phyloP scores from a whole-genome alignment of 1,140 invertebrate genomes.

The Zaprionus ghesquierei region DNA sequence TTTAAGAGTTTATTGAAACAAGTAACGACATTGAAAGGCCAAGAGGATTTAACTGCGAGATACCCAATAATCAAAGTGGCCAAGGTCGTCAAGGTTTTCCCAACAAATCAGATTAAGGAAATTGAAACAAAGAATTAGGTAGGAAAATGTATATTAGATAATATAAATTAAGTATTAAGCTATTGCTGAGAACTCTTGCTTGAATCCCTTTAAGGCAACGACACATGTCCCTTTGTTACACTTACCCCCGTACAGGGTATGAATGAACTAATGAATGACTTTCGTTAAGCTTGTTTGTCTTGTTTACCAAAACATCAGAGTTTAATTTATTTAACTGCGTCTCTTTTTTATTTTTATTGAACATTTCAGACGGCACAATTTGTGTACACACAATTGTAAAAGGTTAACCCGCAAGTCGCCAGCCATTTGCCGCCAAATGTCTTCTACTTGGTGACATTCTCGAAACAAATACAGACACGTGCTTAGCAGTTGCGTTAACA shows the following conservation, averaged over 20 bases:
- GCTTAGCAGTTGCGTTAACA: neutral
- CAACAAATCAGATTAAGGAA: neutral
- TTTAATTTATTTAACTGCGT: slow-evolving; percentile 5
- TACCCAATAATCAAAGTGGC: neutral
- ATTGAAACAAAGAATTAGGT: too few species aligned
- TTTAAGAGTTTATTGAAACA: slow-evolving; percentile 8
- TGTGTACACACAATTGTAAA: neutral
- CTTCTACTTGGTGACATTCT: neutral
- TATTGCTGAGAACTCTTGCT: too few species aligned
- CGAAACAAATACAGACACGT: neutral
- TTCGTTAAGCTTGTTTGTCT: neutral
- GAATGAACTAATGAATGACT: neutral
- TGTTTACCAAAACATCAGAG: slow-evolving; percentile 1
- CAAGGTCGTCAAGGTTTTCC: neutral
- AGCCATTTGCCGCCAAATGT: neutral
- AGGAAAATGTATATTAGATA: too few species aligned
- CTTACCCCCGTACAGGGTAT: neutral
- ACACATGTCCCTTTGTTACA: neutral
- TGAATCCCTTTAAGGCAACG: neutral
- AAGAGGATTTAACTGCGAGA: neutral
- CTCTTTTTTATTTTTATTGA: neutral
- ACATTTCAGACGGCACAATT: neutral
- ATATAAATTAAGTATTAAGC: too few species aligned
- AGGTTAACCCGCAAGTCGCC: neutral
- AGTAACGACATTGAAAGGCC: neutral